Evolutionary conservation across 1,140 invertebrate species (phyloP).

Genomic region (Philotrypesis tridentata): DNA sequence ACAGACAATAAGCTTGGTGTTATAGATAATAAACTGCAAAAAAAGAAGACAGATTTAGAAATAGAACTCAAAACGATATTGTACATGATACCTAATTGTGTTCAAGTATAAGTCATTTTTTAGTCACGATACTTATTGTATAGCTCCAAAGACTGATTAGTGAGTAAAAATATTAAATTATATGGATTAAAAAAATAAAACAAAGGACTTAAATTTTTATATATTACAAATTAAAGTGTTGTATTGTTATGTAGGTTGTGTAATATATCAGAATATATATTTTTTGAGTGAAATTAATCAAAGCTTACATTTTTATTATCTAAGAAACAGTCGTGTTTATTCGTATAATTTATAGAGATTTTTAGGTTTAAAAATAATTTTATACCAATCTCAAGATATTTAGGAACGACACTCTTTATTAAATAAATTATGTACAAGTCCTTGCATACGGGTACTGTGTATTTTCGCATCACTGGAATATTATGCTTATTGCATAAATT

Average conservation of each 20-base stretch:
- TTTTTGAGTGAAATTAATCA: background rate
- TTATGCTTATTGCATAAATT: conserved; percentile 66
- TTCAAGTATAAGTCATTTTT: conserved; percentile 55
- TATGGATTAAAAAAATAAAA: too few relatives aligned
- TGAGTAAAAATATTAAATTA: background rate
- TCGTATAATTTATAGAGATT: background rate
- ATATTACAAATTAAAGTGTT: too few relatives aligned
- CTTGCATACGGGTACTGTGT: conserved; percentile 59
- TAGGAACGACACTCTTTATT: conserved; percentile 69
- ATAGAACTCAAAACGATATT: conserved; percentile 57
- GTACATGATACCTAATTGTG: conserved; percentile 58
- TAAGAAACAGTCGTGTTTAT: too few relatives aligned
- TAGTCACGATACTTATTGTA: background rate
- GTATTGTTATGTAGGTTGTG: too few relatives aligned
- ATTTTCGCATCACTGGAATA: conserved; percentile 63
- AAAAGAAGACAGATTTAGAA: conserved; percentile 51
- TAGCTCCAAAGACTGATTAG: conserved; percentile 42
- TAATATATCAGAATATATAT: background rate
- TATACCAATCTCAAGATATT: conserved; percentile 39
- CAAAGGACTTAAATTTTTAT: too few relatives aligned
- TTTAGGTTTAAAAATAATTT: background rate
- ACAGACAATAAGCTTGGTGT: conserved; percentile 37
- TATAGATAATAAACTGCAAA: conserved; percentile 46
- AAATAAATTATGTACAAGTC: conserved; percentile 71
- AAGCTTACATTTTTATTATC: background rate